Evolutionary conservation across 2,113 vertebrate genomes (phyloP).

Genomic region (Halichoeres trimaculatus): DNA sequence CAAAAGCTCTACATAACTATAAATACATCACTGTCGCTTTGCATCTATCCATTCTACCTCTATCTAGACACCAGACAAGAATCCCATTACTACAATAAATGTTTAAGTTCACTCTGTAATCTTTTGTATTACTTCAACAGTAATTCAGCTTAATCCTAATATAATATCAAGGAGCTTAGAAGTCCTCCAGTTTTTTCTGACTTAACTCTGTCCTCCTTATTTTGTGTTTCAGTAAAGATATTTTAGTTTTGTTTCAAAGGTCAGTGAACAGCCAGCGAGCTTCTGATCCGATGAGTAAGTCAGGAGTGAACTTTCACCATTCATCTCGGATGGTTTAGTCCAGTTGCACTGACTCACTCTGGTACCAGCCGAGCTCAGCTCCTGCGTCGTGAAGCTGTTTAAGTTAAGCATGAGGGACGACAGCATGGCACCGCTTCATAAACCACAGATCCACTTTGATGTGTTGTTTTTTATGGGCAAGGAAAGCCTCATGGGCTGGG

Average conservation of each 20-base stretch:
- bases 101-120: background rate
- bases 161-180: no score
- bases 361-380: conserved; percentile 22
- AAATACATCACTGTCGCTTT: no score
- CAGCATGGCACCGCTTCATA: conserved; percentile 69
- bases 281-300: conserved; percentile 2
- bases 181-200: background rate
- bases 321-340: conserved; percentile 10
- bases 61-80: no score
- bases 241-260: background rate
- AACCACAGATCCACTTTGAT: conserved; percentile 75
- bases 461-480: conserved; percentile 60
- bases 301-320: conserved; percentile 4
- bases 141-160: no score
- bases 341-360: conserved; percentile 18
- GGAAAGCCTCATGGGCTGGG: conserved; percentile 72
- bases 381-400: conserved; percentile 49
- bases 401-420: conserved; percentile 58
- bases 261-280: background rate
- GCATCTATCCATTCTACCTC: no score
- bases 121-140: background rate
- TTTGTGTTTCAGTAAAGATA: background rate
- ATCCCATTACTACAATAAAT: no score
- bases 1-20: no score
- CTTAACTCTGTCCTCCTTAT: background rate